Base-by-base conservation (phyloP, 2,797 vertebrate species). In the Pipistrellus kuhlii region DNA sequence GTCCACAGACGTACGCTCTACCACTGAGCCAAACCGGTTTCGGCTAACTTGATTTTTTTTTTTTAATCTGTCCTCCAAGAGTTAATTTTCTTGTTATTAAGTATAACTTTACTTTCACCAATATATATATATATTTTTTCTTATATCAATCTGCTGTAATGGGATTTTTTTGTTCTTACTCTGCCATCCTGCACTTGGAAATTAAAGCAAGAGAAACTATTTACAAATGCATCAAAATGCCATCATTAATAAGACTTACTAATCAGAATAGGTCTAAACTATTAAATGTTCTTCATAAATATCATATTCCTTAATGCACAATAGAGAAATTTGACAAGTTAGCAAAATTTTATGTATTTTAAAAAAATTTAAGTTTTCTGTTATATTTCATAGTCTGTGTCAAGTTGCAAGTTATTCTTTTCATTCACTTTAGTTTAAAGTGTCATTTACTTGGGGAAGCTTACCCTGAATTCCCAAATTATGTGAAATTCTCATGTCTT, bases 331-430 rank as follows among this genome's bases (percentile, higher is more conserved):
- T 69, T 92, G 3, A 85, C 23, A 81, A 15, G n/a, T 94, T 90
- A 55, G 80, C 71, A 48, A 62, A 84, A 66, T 35, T 25, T 44
- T 72, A 62, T 68, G 15, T 85, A 72, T 27, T 32, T 38, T 80
- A 13, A 62, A 62, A 62, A 62, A 62, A 14, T 25, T 62, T 30
- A 62, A 62, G 13, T 62, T 62, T 76, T 93, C 18, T 84, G 9
- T 82, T 51, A 90, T 86, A 83, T 93, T 93, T 91, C 53, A 25
- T 84, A 71, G 8, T 91, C 91, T 89, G 85, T 91, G 25, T 57
- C 15, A 95, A 55, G 11, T n/a, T 55, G 3, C 18, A 81, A 72
- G 17, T 94, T 91, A 80, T 53, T 59, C 90, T 87, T 55, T 88
- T 91, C 23, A 53, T 77, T 81, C 1, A 92, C 15, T 91, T 86